Base-by-base conservation (phyloP, 1,140 invertebrate genomes). In the Lerema accius region DNA sequence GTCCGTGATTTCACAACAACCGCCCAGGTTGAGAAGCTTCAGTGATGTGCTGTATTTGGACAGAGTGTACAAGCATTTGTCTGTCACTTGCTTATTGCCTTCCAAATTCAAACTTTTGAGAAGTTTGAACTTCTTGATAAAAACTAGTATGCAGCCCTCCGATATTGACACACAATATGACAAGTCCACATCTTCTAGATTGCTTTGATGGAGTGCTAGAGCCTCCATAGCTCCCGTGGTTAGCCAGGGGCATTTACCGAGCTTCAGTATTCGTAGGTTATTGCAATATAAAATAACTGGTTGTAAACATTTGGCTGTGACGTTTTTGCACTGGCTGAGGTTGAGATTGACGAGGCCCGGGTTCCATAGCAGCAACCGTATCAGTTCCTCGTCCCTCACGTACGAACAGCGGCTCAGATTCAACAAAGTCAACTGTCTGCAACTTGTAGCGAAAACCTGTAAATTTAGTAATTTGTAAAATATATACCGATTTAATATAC, bases 221-320 rank as follows among this genome's bases (percentile, higher is more conserved):
- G 92, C 92, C 66, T 93, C 92, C 35, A 93, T 80, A 0, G 92
- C 92, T 0, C 92, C 93, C 0, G 92, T 91, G 0, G 92, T 93
- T 3, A 93, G 60, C 92, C 92, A 93, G 2, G 89, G 59, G 71
- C 92, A 93, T 60, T 84, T 86, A 1, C 86, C 81, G 0, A 93
- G 77, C 62, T 93, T 93, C 1, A 93, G 72, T 5, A 89, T 82
- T 11, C 72, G 82, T 60, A 93, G 76, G 62, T 92, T 90, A 58
- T 91, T 90, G 67, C 92, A 93, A 61, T 92, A 86, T 3, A 93
- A 74, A 28, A 93, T 93, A 7, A 93, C 88, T 1, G 92, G 92
- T 39, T 93, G 92, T 19, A 93, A 76, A 26, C 91, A 92, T 39
- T 90, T 87, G 0, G 92, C 90, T 26, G 92, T 91, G 6, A 93